A percentile compares a stretch with the other conserved stretches of the same genome.
phyloP scores from a whole-genome alignment of 2,888 invertebrate species.

The Neocrepidodera transversa region DNA sequence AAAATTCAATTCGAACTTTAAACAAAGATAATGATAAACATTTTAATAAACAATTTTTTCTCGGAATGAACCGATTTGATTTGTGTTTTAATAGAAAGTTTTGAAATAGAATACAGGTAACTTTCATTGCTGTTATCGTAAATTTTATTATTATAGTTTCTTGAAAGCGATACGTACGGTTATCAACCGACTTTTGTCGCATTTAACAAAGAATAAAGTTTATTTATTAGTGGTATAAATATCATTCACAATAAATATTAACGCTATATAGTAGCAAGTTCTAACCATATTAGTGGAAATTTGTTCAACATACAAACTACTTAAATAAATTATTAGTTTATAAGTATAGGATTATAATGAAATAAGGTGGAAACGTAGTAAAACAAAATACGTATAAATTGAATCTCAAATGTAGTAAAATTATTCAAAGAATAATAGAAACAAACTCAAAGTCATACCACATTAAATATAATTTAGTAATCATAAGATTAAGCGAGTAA shows the following conservation, averaged over 20 bases:
- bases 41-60: conserved; percentile 13
- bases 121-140: conserved; percentile 4
- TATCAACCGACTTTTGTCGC: neutral
- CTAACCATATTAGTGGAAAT: too few relatives aligned
- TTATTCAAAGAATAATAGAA: too few relatives aligned
- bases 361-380: too few relatives aligned
- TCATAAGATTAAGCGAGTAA: too few relatives aligned
- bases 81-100: conserved; percentile 4
- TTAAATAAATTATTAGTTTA: too few relatives aligned
- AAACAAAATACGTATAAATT: too few relatives aligned
- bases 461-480: too few relatives aligned
- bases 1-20: neutral
- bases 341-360: too few relatives aligned
- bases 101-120: conserved; percentile 1
- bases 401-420: too few relatives aligned
- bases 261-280: neutral
- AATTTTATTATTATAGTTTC: conserved; percentile 11
- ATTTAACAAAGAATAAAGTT: neutral
- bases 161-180: conserved; percentile 2
- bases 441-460: too few relatives aligned
- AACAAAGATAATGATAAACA: conserved; percentile 4
- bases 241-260: neutral
- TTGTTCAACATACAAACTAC: too few relatives aligned
- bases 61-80: neutral
- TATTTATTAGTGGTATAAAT: neutral